Evolutionary conservation across 2,113 vertebrate genomes (phyloP), one percentile per base, ranked within the genome.

Genomic region (Phalacrocorax brasilianus): DNA sequence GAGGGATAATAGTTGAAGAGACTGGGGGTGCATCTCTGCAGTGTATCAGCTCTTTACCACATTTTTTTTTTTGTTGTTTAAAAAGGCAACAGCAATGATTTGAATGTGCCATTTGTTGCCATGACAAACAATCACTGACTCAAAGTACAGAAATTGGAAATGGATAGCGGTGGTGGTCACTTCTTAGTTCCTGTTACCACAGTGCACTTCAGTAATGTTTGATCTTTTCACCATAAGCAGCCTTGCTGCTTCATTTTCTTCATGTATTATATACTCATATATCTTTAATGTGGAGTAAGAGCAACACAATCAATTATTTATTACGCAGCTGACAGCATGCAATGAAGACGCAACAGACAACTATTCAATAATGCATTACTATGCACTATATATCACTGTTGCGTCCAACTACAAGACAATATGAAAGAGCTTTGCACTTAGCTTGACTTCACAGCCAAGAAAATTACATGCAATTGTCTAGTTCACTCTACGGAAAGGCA

Each of bases 261-360:
- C 52, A 19, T 66, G 62, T 95, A 92, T 96, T 94, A 95, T 88
- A 85, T 70, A 91, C 91, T 96, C 96, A 97, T 97, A 85, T 94
- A 97, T 97, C 95, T 95, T 95, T 96, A 93, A 97, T 95, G 92
- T 50, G 80, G 74, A 95, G 91, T 95, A 96, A 96, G 84, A 97
- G 96, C 95, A 97, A 95, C 55, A 68, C n/a, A 62, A 97, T 97
- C 89, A 95, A 97, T 97, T 96, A 97, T 97, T 97, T 95, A 97
- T 93, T 65, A 62, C 5, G n/a, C 77, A 95, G 95, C 91, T 95
- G 94, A 97, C 89, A 95, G 91, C n/a, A 5, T 38, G 70, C 92
- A 89, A 95, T 96, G 95, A 92, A 96, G 94, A 95, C 86, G 89
- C 86, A 89, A 97, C 77, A 96, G 97, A 94, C 86, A 95, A 16